A percentile compares a stretch with the other conserved stretches of the same genome.
Conservation (phyloP, 1,140 invertebrate species). For the Chironomus tepperi region DNA sequence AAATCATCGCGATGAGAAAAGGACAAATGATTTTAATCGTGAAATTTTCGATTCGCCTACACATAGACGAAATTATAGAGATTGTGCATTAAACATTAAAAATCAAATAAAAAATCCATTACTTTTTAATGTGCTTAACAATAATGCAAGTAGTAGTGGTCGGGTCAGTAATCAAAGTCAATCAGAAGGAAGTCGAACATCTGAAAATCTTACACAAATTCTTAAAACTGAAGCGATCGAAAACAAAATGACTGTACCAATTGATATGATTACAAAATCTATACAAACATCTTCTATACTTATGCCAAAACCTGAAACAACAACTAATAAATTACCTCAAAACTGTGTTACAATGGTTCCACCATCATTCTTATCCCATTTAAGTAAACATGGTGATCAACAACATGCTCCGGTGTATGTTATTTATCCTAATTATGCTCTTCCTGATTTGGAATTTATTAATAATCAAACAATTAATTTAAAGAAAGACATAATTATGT, state of each 20-base stretch:
- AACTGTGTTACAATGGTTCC: conserved; percentile 43
- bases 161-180: conserved; percentile 26
- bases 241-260: conserved; percentile 43
- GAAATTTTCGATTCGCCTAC: conserved; percentile 26
- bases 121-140: conserved; percentile 33
- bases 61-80: conserved; percentile 32
- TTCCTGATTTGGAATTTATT: conserved; percentile 81
- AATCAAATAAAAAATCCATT: conserved; percentile 37
- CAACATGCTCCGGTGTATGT: conserved; percentile 72
- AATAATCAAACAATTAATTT: conserved; percentile 42
- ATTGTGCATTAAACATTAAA: conserved; percentile 31
- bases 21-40: conserved; percentile 26
- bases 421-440: conserved; percentile 83
- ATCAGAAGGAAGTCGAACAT: conserved; percentile 36
- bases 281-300: conserved; percentile 54
- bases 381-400: conserved; percentile 43
- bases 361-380: conserved; percentile 51
- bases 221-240: conserved; percentile 18
- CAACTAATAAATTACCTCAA: conserved; percentile 28
- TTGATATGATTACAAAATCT: conserved; percentile 56
- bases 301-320: conserved; percentile 29
- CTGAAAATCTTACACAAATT: conserved; percentile 38
- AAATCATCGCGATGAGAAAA: background rate
- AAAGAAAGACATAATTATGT: conserved; percentile 48
- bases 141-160: conserved; percentile 34